Evolutionary conservation across 2,797 vertebrate genomes (phyloP).

Genomic region (Rhyacichthys aspro): DNA sequence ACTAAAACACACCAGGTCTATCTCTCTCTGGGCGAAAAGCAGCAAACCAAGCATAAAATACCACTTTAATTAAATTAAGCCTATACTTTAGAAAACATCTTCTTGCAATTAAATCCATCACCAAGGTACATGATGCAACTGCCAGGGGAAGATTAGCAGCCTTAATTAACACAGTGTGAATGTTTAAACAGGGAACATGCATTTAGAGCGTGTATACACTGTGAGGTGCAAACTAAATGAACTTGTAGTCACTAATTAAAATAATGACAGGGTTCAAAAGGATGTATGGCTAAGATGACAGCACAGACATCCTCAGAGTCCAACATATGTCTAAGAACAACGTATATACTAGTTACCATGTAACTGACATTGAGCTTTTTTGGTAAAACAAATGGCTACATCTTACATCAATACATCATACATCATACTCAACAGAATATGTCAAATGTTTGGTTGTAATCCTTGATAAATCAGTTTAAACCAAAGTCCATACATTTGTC

Average conservation of each 20-base stretch:
- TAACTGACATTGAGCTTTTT: too few relatives aligned
- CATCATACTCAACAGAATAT: too few relatives aligned
- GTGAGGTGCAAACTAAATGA: slow-evolving; percentile 93
- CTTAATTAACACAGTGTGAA: slow-evolving; percentile 99
- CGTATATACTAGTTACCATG: too few relatives aligned
- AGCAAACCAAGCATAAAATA: slow-evolving; percentile 97
- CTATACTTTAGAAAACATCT: slow-evolving; percentile 98
- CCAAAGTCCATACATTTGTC: too few relatives aligned
- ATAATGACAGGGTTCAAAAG: slow-evolving; percentile 91
- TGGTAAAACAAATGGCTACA: too few relatives aligned
- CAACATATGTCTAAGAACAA: slow-evolving; percentile 21
- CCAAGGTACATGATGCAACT: slow-evolving; percentile 97
- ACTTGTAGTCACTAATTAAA: slow-evolving; percentile 98
- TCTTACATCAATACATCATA: too few relatives aligned
- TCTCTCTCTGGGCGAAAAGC: slow-evolving; percentile 85
- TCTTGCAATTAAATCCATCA: slow-evolving; percentile 99
- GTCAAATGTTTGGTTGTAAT: too few relatives aligned
- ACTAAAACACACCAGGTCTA: slow-evolving; percentile 81
- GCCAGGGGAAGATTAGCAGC: slow-evolving; percentile 98
- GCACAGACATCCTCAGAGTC: slow-evolving; percentile 66
- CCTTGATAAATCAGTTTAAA: too few relatives aligned
- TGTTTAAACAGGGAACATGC: slow-evolving; percentile 86
- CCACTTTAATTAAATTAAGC: slow-evolving; percentile 99
- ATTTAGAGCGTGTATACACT: slow-evolving; percentile 73
- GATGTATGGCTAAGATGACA: slow-evolving; percentile 92